Percentiles rank a stretch among this genome's conserved stretches.
Conservation (phyloP, 2,888 invertebrate species). For the Eurytoma adleriae region DNA sequence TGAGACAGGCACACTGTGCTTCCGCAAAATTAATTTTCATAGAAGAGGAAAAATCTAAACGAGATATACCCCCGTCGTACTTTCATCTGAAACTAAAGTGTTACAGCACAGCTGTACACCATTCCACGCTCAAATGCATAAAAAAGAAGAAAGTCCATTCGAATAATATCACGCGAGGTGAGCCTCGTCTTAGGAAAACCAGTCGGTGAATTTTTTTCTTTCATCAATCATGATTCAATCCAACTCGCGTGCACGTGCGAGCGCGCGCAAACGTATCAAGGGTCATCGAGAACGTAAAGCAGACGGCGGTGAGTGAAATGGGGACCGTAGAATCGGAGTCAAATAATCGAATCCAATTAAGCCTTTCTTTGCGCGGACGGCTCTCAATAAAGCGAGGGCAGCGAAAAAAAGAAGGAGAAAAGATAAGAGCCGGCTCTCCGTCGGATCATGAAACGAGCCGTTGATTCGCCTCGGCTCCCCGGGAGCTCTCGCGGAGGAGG, state of each 20-base stretch:
- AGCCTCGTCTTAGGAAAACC: too few relatives aligned
- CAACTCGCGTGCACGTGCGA: neutral
- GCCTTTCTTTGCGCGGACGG: neutral
- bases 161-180: too few relatives aligned
- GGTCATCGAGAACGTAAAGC: neutral
- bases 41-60: too few relatives aligned
- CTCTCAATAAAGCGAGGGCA: too few relatives aligned
- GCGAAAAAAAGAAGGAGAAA: too few relatives aligned
- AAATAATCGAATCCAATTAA: constrained; percentile 39
- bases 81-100: too few relatives aligned
- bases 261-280: neutral
- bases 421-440: neutral
- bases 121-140: too few relatives aligned
- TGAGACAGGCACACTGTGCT: neutral
- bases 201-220: constrained; percentile 4
- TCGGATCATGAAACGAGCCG: constrained; percentile 19
- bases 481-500: constrained; percentile 11
- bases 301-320: constrained; percentile 5
- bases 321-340: constrained; percentile 8
- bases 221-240: constrained; percentile 10
- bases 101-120: too few relatives aligned
- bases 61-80: too few relatives aligned
- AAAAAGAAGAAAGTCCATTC: too few relatives aligned
- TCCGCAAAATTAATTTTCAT: too few relatives aligned
- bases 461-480: neutral